Evolutionary conservation across 1,140 invertebrate genomes (phyloP).

Genomic region (Mercenaria mercenaria): DNA sequence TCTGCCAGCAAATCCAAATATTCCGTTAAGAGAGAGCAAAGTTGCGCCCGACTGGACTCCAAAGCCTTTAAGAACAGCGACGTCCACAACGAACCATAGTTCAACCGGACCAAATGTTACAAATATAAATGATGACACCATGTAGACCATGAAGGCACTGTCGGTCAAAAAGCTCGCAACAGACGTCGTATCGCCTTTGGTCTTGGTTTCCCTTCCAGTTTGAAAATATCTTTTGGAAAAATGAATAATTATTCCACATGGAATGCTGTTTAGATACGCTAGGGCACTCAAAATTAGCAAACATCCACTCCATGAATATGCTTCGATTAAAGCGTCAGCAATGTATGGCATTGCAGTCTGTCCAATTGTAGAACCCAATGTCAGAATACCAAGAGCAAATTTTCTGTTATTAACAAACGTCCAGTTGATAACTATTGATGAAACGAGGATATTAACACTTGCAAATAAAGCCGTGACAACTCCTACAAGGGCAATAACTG

Average conservation of each 20-base stretch:
- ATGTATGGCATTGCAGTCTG: slow-evolving; percentile 11
- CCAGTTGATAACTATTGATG: not conserved
- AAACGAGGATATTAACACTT: not conserved
- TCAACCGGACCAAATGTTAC: not conserved
- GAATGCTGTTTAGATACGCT: not conserved
- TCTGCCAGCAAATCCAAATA: not conserved
- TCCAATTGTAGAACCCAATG: not conserved
- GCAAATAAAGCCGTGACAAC: not conserved
- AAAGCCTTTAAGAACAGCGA: slow-evolving; percentile 26
- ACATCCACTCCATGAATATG: slow-evolving; percentile 30
- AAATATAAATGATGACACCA: not conserved
- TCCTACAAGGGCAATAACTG: slow-evolving; percentile 17
- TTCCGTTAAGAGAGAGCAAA: slow-evolving; percentile 29
- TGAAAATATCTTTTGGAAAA: slow-evolving; percentile 25
- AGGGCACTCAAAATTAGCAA: slow-evolving; percentile 1
- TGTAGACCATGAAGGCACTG: not conserved
- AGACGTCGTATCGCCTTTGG: not conserved
- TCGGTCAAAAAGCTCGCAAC: no score
- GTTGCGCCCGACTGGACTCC: not conserved
- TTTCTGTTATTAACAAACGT: slow-evolving; percentile 4
- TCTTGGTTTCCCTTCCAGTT: not conserved
- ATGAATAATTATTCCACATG: not conserved
- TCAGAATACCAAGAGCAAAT: slow-evolving; percentile 16
- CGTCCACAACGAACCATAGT: slow-evolving; percentile 37
- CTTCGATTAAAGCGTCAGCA: not conserved